A percentile compares a stretch with the other conserved stretches of the same genome.
phyloP scores from a whole-genome alignment of 1,140 invertebrate genomes.

The Cyphomyrmex costatus region DNA sequence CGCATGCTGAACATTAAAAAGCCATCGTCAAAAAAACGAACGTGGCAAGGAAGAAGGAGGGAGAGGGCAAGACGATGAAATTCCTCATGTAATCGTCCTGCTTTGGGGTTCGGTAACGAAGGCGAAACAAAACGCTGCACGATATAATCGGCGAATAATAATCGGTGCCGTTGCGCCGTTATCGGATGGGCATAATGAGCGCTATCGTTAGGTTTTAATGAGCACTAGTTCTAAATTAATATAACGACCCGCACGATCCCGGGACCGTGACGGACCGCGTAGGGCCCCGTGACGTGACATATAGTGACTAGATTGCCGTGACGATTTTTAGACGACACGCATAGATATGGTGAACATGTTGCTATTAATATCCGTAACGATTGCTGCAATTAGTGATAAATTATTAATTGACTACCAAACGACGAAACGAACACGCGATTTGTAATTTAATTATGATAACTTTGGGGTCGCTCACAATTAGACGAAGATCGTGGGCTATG shows the following conservation, averaged over 20 bases:
- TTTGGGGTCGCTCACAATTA: background rate
- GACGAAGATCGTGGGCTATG: background rate
- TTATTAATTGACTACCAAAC: slow-evolving; percentile 62
- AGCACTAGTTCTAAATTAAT: slow-evolving; percentile 75
- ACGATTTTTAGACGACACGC: slow-evolving; percentile 55
- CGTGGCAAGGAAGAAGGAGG: background rate
- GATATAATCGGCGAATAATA: slow-evolving; percentile 74
- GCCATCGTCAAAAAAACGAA: slow-evolving; percentile 8
- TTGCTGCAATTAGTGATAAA: slow-evolving; percentile 63
- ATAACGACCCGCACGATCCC: slow-evolving; percentile 66
- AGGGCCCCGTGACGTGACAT: slow-evolving; percentile 66
- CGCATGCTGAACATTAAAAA: slow-evolving; percentile 43
- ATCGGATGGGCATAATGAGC: slow-evolving; percentile 72
- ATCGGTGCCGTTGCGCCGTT: slow-evolving; percentile 67
- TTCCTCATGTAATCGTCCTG: slow-evolving; percentile 55
- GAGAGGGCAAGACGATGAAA: slow-evolving; percentile 36
- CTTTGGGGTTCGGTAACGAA: slow-evolving; percentile 70
- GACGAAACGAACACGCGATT: background rate
- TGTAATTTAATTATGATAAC: background rate
- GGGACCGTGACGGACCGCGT: slow-evolving; percentile 61
- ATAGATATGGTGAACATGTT: background rate
- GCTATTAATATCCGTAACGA: slow-evolving; percentile 46
- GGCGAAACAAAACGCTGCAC: slow-evolving; percentile 74
- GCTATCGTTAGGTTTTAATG: slow-evolving; percentile 77
- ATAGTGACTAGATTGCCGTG: slow-evolving; percentile 50